Evolutionary conservation across 2,113 vertebrate species (phyloP).

Genomic region (Psettodes erumei): DNA sequence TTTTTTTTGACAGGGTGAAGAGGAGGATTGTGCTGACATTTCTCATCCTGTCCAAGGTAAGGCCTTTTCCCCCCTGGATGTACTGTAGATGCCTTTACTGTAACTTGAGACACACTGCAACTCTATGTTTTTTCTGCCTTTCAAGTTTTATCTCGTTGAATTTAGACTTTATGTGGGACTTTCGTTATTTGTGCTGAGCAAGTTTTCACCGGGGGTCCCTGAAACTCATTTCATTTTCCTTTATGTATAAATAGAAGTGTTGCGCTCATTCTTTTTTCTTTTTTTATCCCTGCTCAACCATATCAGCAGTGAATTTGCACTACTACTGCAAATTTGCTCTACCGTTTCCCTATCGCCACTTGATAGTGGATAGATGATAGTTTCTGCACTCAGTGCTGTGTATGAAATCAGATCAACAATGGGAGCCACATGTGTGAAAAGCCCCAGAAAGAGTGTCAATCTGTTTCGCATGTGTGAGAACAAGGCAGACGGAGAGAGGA

Average conservation of each 20-base stretch:
- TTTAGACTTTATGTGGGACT: constrained; percentile 1
- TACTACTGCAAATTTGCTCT: constrained; percentile 17
- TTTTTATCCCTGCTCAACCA: constrained; percentile 18
- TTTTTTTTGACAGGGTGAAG: constrained; percentile 64
- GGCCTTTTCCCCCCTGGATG: not conserved
- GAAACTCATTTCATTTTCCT: constrained; percentile 18
- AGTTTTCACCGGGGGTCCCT: not conserved
- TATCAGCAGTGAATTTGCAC: constrained; percentile 11
- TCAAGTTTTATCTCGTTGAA: not conserved
- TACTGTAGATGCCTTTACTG: not conserved
- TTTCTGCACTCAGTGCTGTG: not conserved
- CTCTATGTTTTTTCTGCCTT: not conserved
- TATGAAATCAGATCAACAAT: constrained; percentile 32
- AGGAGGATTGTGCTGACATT: constrained; percentile 54
- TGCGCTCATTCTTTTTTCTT: not conserved
- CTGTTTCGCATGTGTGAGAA: constrained; percentile 22
- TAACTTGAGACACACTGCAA: not conserved
- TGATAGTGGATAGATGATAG: constrained; percentile 28
- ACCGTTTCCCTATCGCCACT: not conserved
- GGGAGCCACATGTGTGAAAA: constrained; percentile 42
- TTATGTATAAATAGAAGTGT: constrained; percentile 16
- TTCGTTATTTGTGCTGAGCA: constrained; percentile 15
- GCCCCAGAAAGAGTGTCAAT: not conserved
- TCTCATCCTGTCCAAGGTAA: constrained; percentile 65
- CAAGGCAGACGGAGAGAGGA: not conserved